Conservation (phyloP, 2,113 vertebrate species). For the Gavia stellata region DNA sequence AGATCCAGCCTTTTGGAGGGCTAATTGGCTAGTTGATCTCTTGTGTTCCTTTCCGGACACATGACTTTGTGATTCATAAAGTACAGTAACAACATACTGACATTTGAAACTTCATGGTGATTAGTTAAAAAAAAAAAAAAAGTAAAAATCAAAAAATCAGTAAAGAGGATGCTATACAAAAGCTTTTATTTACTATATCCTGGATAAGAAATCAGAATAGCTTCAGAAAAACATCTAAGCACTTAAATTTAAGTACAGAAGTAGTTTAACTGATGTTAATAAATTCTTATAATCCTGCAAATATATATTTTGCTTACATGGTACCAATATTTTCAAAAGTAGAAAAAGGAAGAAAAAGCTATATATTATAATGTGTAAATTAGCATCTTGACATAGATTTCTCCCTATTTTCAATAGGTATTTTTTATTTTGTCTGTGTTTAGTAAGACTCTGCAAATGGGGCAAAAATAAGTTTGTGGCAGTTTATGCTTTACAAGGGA, state of each 20-base stretch:
- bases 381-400: background rate
- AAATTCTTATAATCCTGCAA: background rate
- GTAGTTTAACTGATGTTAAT: background rate
- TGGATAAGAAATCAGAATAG: background rate
- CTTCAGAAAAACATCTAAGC: background rate
- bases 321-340: background rate
- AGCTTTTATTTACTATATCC: background rate
- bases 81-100: background rate
- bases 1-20: background rate
- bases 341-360: background rate
- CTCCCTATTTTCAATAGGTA: background rate
- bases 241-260: background rate
- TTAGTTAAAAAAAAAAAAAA: background rate
- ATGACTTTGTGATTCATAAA: background rate
- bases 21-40: background rate
- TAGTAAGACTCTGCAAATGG: background rate
- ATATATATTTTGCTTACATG: background rate
- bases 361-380: background rate
- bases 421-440: background rate
- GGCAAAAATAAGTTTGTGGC: background rate
- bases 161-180: background rate
- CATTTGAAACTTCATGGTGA: background rate
- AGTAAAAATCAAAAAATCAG: background rate
- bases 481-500: background rate
- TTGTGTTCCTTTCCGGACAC: background rate